Evolutionary conservation across 2,888 invertebrate species (phyloP).

Genomic region (Meloe dianella): DNA sequence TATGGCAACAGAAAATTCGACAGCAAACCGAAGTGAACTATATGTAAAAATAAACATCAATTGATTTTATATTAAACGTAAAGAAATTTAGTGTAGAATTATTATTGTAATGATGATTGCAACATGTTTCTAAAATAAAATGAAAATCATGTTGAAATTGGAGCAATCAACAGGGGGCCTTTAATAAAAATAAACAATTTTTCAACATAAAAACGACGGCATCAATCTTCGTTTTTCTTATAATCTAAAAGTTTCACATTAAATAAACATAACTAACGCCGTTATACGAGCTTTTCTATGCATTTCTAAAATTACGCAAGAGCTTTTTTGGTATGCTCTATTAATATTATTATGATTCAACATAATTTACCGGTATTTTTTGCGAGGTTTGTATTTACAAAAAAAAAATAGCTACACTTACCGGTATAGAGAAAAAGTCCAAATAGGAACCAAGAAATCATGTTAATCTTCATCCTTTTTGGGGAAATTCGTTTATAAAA

Average conservation of each 20-base stretch:
- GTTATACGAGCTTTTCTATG: slow-evolving; percentile 21
- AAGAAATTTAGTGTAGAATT: not conserved
- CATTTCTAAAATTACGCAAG: slow-evolving; percentile 11
- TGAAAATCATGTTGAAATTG: not conserved
- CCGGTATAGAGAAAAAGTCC: slow-evolving; percentile 20
- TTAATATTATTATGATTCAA: not conserved
- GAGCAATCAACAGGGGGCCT: not conserved
- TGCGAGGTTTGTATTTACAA: not conserved
- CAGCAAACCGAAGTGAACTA: not conserved
- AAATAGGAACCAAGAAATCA: slow-evolving; percentile 15
- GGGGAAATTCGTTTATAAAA: not conserved
- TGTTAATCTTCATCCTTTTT: slow-evolving; percentile 16
- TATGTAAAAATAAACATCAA: not conserved
- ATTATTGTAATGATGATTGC: not conserved
- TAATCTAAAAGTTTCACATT: slow-evolving; percentile 26
- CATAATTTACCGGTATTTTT: not conserved
- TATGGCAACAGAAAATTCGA: not conserved
- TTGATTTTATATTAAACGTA: not conserved
- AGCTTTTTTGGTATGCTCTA: not conserved
- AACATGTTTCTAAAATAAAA: slow-evolving; percentile 2
- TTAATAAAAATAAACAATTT: slow-evolving; percentile 20
- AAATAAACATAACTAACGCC: slow-evolving; percentile 29
- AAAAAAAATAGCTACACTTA: slow-evolving; percentile 7
- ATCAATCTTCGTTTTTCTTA: slow-evolving; percentile 28
- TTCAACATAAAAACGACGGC: slow-evolving; percentile 20